Base-by-base conservation (phyloP, 2,797 vertebrate species). In the Chaenodraco wilsoni region DNA sequence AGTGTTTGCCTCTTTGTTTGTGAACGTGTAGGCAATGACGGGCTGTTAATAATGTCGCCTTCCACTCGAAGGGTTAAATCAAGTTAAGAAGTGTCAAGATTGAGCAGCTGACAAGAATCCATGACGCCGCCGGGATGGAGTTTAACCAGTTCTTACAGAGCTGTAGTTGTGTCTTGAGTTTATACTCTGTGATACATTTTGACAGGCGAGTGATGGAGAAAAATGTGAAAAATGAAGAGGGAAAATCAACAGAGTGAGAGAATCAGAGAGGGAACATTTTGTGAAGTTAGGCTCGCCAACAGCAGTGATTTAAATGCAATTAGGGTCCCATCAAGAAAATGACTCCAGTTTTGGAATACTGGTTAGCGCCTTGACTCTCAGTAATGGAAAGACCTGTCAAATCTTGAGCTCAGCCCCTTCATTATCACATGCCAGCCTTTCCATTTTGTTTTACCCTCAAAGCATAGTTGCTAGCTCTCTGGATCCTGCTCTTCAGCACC, bases 231-330 rank as follows among this genome's bases (percentile, higher is more conserved):
- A 70, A 51, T 9, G 11, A 51, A 65, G 10, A 71, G 48, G 19
- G 65, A 48, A 54, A 71, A 1, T 31, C 9, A 43, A 58, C 16
- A 37, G 41, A 45, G 52, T 19, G 68, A 50, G 16, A 43, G 54
- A 61, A 49, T 55, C 23, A 37, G 23, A 66, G 19, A 40, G 50
- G 31, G 69, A 59, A 33, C 69, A 55, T 78, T 21, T 33, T 69
- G 49, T 56, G 23, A 76, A 73, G 63, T 60, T 69, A 19, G 43
- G 70, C 69, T 69, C 46, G 71, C 79, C 78, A 84, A 58, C 61
- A 84, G 83, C 70, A 65, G 76, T 67, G 69, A 79, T 79, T 84
- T 68, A 78, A 84, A 88, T 57, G 76, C 52, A 86, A 82, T 88
- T 71, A 81, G 65, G 54, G 52, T 51, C 37, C n/a, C 78, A 76